Conservation (phyloP, 2,797 vertebrate species). For the Dendrocincla tyrannina region DNA sequence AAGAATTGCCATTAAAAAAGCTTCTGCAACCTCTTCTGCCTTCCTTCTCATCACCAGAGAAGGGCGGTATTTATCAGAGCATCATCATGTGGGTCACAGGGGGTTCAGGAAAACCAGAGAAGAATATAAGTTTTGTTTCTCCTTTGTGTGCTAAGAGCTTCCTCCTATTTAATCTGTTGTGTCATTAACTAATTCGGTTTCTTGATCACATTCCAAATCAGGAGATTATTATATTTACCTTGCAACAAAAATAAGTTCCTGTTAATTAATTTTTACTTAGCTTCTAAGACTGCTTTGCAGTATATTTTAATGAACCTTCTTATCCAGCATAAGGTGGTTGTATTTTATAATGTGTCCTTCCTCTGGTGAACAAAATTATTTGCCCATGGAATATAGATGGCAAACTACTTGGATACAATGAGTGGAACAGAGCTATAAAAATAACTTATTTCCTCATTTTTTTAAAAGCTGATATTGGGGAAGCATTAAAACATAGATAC, state of each 20-base stretch:
- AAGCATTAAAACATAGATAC: neutral
- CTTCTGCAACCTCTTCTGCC: neutral
- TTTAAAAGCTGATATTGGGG: neutral
- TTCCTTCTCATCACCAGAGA: too few species aligned
- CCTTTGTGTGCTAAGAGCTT: neutral
- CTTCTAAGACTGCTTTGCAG: neutral
- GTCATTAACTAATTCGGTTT: neutral
- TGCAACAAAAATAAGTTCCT: neutral
- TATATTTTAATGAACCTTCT: neutral
- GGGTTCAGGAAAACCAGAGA: neutral
- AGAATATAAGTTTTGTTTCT: neutral
- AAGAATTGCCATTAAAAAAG: neutral
- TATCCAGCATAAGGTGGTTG: neutral
- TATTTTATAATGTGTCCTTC: neutral
- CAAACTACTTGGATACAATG: neutral
- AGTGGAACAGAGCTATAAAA: neutral
- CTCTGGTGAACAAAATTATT: neutral
- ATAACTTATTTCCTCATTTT: neutral
- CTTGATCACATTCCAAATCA: neutral
- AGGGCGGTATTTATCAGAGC: too few species aligned
- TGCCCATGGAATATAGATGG: neutral
- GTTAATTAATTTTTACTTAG: slow-evolving; percentile 3
- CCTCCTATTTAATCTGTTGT: neutral
- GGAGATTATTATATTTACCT: neutral
- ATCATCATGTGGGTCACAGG: rapidly evolving